Conservation (phyloP, 1,140 invertebrate genomes). For the Artemia franciscana region DNA sequence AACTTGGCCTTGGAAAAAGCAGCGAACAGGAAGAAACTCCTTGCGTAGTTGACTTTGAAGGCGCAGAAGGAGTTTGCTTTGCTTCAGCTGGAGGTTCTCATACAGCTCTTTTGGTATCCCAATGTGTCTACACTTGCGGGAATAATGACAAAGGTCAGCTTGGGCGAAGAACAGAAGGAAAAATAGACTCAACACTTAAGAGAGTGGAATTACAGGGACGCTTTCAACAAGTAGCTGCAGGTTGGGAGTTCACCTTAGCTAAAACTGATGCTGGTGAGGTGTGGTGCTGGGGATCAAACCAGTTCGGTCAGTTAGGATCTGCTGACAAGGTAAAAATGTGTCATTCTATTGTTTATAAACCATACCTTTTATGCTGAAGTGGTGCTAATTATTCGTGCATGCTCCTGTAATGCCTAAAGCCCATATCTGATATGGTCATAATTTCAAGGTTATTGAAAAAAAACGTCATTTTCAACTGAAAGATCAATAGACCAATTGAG, state of each 20-base stretch:
- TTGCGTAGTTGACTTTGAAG: conserved; percentile 22
- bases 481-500: too few species aligned
- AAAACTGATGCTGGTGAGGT: conserved; percentile 31
- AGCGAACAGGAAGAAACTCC: conserved; percentile 39
- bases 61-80: conserved; percentile 24
- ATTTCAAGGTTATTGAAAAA: too few species aligned
- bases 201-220: not conserved
- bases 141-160: conserved; percentile 19
- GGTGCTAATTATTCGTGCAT: too few species aligned
- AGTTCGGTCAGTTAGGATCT: conserved; percentile 38
- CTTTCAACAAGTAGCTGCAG: not conserved
- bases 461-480: too few species aligned
- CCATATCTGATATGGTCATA: too few species aligned
- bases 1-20: conserved; percentile 38
- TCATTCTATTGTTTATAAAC: too few species aligned
- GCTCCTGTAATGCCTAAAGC: too few species aligned
- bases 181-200: not conserved
- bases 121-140: conserved; percentile 17
- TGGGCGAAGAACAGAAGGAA: conserved; percentile 14
- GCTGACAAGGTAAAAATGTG: not conserved
- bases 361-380: too few species aligned
- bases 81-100: conserved; percentile 22
- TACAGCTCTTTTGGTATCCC: conserved; percentile 21
- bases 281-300: conserved; percentile 50
- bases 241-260: conserved; percentile 6